Evolutionary conservation across 2,888 invertebrate species (phyloP).

Genomic region (Vannuccia rotundouncinata): DNA sequence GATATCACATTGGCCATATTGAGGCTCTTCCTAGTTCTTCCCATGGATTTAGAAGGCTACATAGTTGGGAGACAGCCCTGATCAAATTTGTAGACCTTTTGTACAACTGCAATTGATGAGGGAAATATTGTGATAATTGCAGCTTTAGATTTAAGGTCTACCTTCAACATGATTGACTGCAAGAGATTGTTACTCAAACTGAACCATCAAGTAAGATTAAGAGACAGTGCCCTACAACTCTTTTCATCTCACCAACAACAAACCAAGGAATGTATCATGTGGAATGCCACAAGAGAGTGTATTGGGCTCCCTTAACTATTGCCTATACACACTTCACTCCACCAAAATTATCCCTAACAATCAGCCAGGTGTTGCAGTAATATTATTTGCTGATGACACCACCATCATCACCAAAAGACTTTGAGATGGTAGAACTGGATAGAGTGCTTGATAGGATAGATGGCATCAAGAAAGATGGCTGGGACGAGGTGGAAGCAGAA

Average conservation of each 20-base stretch:
- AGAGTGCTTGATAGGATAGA: neutral
- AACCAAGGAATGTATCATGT: no score
- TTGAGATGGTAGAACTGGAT: neutral
- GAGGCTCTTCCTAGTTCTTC: neutral
- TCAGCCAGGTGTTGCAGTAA: no score
- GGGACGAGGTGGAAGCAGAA: neutral
- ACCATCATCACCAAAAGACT: no score
- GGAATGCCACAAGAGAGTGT: no score
- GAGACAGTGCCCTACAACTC: neutral
- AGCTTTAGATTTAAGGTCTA: neutral
- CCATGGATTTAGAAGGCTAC: neutral
- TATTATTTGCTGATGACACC: no score
- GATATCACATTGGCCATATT: no score
- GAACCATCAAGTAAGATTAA: neutral
- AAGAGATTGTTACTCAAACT: neutral
- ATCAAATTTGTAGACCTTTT: neutral
- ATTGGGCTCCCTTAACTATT: no score
- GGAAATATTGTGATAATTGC: neutral
- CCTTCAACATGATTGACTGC: neutral
- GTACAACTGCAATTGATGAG: neutral
- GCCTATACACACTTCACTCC: no score
- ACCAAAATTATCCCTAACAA: no score
- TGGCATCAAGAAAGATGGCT: neutral
- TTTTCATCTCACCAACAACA: neutral
- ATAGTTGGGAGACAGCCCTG: neutral